These are phyloP conservation scores for Monopterus albus DNA, from an alignment of 2,113 vertebrate species.

Conservation along the genomic window DNA sequence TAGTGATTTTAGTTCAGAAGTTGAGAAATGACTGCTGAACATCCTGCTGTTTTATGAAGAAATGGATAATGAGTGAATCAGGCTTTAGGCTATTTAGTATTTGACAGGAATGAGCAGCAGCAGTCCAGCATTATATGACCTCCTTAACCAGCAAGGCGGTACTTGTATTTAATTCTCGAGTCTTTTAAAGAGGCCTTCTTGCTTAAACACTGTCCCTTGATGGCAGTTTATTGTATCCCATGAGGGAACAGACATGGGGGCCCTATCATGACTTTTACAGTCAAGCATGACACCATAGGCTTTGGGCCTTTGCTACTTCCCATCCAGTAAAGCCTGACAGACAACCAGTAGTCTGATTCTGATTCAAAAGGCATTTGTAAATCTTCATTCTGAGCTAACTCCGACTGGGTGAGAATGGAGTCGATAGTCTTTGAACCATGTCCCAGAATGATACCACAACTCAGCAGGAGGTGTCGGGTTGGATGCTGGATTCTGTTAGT, in stretches of 20 bases:
- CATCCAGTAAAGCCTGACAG: conserved; percentile 16
- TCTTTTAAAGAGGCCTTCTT: conserved; percentile 34
- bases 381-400: conserved; percentile 33
- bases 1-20: background rate
- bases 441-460: conserved; percentile 28
- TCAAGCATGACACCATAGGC: conserved; percentile 3
- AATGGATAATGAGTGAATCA: conserved; percentile 15
- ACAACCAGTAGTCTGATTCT: conserved; percentile 28
- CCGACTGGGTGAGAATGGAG: conserved; percentile 23
- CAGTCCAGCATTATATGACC: conserved; percentile 15
- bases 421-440: conserved; percentile 14
- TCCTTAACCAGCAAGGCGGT: background rate
- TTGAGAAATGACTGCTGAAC: background rate
- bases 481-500: conserved; percentile 26
- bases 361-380: conserved; percentile 40
- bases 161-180: conserved; percentile 35
- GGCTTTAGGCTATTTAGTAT: conserved; percentile 34
- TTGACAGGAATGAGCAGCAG: conserved; percentile 15
- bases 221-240: conserved; percentile 36
- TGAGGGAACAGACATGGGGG: conserved; percentile 9
- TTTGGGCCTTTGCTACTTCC: conserved; percentile 9
- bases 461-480: background rate
- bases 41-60: conserved; percentile 6
- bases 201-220: conserved; percentile 51
- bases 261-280: conserved; percentile 33